A percentile compares a stretch with the other conserved stretches of the same genome.
These are phyloP conservation scores for Pygoscelis antarcticus DNA, from an alignment of 2,113 vertebrate genomes.

Conservation along the genomic window DNA sequence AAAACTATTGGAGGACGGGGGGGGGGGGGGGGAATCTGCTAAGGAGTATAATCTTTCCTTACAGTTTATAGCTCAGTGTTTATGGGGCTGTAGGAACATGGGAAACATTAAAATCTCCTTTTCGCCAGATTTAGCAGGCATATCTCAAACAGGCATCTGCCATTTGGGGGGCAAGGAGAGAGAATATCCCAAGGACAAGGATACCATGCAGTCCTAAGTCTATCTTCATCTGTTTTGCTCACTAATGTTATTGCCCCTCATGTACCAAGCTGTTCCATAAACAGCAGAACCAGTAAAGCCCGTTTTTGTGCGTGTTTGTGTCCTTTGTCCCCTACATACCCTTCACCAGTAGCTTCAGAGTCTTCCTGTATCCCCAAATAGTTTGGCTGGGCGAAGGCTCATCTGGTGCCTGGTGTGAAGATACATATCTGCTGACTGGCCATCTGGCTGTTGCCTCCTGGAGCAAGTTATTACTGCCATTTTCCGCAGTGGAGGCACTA, in stretches of 20 bases:
- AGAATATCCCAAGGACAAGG: background rate
- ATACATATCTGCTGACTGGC: slow-evolving; percentile 23
- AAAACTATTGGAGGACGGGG: background rate
- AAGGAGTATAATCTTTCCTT: background rate
- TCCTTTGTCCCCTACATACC: slow-evolving; percentile 20
- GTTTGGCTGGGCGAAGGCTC: background rate
- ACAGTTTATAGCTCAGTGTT: background rate
- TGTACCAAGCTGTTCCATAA: background rate
- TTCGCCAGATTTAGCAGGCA: background rate
- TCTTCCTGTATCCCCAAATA: slow-evolving; percentile 37
- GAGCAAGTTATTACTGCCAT: slow-evolving; percentile 26
- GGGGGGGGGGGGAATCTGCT: too few relatives aligned
- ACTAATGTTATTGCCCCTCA: background rate
- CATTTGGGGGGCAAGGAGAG: background rate
- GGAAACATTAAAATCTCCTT: background rate
- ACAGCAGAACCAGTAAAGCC: background rate
- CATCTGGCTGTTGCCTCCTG: slow-evolving; percentile 60
- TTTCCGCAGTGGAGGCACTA: slow-evolving; percentile 12
- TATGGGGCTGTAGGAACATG: background rate
- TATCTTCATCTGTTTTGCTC: background rate
- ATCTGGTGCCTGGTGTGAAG: slow-evolving; percentile 52
- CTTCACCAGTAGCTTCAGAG: slow-evolving; percentile 29
- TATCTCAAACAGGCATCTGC: background rate
- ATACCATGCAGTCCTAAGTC: background rate
- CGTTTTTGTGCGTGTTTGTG: background rate